Base-by-base conservation (phyloP, 1,140 invertebrate genomes). In the Arctopsyche grandis region DNA sequence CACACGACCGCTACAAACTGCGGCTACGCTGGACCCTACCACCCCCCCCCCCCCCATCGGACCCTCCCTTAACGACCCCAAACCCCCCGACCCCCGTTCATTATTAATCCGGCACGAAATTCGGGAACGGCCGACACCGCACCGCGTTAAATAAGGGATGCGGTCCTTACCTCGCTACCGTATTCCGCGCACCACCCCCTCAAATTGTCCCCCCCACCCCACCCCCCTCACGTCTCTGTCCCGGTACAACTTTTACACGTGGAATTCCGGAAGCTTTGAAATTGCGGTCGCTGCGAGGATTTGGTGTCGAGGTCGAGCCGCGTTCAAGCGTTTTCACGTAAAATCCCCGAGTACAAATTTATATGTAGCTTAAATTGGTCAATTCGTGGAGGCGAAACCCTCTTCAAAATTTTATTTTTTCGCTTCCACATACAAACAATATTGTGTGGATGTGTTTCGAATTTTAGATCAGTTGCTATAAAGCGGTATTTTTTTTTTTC, bases 1-100 rank as follows among this genome's bases (percentile, higher is more conserved):
- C 80, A 83, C 82, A 83, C 81, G 81, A 48, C 78, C 52, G 52
- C 46, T 79, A 79, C 69, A 63, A 73, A 79, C 77, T 73, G 69
- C 77, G 69, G 69, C 77, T 46, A 19, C n/a, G 22, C 21, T 21
- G 63, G 44, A 69, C 70, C 24, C 69, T 29, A 77, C 52, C 74
- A 46, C 38, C 63, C 58, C 66, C 58, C 58, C 56, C 52, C n/a
- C n/a, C n/a, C 26, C n/a, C 58, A 5, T 14, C 66, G 52, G 43
- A 46, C 24, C 24, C 71, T 21, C 44, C 73, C 74, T 38, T 29
- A 56, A 14, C 48, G 71, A 66, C 63, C 63, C 63, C 29, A 12
- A 9, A 70, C 12, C 21, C 69, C 22, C 69, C 22, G 9, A 69
- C 56, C 21, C 24, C 63, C 69, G 44, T 74, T 74, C 71, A 56